Evolutionary conservation across 2,888 invertebrate species (phyloP).

Genomic region (Dioctria linearis): DNA sequence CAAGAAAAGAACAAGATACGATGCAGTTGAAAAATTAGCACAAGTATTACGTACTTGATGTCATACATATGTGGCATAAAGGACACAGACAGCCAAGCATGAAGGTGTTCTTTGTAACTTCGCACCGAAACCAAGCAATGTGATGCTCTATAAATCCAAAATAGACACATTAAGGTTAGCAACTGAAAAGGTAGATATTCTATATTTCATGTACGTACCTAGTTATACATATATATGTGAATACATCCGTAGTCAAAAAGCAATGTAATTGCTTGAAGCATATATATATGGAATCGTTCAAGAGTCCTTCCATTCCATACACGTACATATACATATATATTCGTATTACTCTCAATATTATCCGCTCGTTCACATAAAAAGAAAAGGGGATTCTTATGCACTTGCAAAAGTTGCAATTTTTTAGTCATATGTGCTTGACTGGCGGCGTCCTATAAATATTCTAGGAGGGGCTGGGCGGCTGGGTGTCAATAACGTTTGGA

Average conservation of each 20-base stretch:
- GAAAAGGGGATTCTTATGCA: conserved; percentile 1
- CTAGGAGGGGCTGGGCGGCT: no score
- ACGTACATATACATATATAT: no score
- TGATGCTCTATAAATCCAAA: conserved; percentile 24
- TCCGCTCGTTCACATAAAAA: no score
- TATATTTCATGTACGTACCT: no score
- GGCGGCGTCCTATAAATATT: neutral
- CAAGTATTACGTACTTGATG: neutral
- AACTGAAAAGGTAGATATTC: neutral
- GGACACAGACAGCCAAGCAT: neutral
- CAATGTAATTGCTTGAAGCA: no score
- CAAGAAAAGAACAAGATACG: no score
- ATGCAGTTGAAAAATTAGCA: conserved; percentile 1
- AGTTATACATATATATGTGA: no score
- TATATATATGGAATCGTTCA: no score
- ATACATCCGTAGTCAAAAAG: no score
- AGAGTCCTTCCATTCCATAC: no score
- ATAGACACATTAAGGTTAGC: conserved; percentile 7
- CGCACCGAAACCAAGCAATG: conserved; percentile 2
- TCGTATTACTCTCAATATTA: no score
- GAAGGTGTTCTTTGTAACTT: neutral
- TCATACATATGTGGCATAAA: neutral
- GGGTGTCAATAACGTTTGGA: conserved; percentile 10
- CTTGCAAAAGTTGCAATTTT: conserved; percentile 36
- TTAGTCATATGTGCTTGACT: conserved; percentile 30